Conservation (phyloP, 2,888 invertebrate species). For the Agrypnus murinus region DNA sequence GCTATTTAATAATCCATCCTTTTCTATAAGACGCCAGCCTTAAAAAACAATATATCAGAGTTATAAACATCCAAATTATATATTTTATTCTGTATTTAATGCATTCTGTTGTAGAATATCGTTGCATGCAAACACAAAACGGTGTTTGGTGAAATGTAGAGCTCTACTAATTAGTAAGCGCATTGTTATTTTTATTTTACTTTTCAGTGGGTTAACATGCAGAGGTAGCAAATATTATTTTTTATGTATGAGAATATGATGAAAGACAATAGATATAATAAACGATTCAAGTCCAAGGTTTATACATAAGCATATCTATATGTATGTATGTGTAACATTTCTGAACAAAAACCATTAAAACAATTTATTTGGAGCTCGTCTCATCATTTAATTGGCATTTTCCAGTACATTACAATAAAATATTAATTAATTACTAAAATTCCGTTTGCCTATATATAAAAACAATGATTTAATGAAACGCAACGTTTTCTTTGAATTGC, state of each 20-base stretch:
- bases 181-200: slow-evolving; percentile 9
- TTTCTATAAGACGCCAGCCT: too few relatives aligned
- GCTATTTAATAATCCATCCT: too few relatives aligned
- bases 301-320: too few relatives aligned
- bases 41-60: too few relatives aligned
- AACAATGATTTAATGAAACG: too few relatives aligned
- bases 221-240: neutral
- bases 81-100: too few relatives aligned
- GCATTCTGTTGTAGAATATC: too few relatives aligned
- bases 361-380: slow-evolving; percentile 7
- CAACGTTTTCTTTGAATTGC: too few relatives aligned
- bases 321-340: neutral
- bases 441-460: too few relatives aligned
- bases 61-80: too few relatives aligned
- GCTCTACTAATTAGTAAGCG: slow-evolving; percentile 6
- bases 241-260: slow-evolving; percentile 16
- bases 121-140: neutral
- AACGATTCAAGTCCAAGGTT: slow-evolving; percentile 21
- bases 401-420: too few relatives aligned
- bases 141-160: neutral
- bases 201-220: slow-evolving; percentile 9
- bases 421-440: too few relatives aligned
- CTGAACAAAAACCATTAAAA: neutral
- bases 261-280: slow-evolving; percentile 3
- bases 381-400: neutral